phyloP scores from a whole-genome alignment of 2,797 vertebrate species.

The Myotis myotis region DNA sequence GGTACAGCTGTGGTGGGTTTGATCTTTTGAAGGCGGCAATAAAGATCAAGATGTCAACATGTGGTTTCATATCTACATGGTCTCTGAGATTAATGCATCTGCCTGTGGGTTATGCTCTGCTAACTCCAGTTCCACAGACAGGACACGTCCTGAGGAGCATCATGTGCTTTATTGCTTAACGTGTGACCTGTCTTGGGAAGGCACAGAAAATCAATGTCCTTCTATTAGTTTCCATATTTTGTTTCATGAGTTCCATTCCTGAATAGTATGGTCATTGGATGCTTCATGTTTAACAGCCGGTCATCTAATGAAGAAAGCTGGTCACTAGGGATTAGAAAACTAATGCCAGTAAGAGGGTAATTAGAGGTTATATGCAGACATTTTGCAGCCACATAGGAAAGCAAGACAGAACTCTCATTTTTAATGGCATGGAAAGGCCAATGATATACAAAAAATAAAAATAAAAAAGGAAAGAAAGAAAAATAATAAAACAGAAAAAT shows the following conservation, averaged over 20 bases:
- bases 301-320: conserved; percentile 48
- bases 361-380: conserved; percentile 21
- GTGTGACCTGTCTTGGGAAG: conserved; percentile 63
- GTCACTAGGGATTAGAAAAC: not conserved
- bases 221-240: conserved; percentile 62
- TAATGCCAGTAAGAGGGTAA: not conserved
- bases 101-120: conserved; percentile 55
- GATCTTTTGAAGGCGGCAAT: conserved; percentile 48
- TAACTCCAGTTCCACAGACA: conserved; percentile 71
- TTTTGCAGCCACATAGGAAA: conserved; percentile 41
- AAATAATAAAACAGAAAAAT: not conserved
- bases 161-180: conserved; percentile 77
- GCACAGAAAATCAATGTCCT: conserved; percentile 75
- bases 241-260: conserved; percentile 67
- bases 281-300: conserved; percentile 55
- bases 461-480: not conserved
- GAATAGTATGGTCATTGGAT: conserved; percentile 48
- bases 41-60: conserved; percentile 54
- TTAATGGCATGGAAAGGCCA: not conserved
- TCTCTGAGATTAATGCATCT: conserved; percentile 73
- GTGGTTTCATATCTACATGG: conserved; percentile 52
- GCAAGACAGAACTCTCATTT: not conserved
- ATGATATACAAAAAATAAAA: not conserved
- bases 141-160: conserved; percentile 33
- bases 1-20: not conserved